These are phyloP conservation scores for Lepidocyrtoides sp. DNA, from an alignment of 2,888 invertebrate species.

Conservation along the genomic window DNA sequence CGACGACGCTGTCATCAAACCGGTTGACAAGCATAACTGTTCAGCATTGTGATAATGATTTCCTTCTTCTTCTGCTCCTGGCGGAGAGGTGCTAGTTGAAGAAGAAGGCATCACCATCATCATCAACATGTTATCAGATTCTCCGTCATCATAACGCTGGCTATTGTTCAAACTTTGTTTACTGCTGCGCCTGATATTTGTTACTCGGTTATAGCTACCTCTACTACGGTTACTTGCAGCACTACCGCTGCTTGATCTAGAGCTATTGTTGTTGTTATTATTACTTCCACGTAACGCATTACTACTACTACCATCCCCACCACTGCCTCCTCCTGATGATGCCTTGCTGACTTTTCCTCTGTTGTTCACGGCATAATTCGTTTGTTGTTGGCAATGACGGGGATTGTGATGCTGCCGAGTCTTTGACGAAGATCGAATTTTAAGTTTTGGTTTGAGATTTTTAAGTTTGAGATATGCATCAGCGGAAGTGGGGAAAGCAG, in stretches of 20 bases:
- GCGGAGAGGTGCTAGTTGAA: neutral
- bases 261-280: constrained; percentile 64
- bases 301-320: neutral
- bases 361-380: constrained; percentile 1
- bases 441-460: constrained; percentile 66
- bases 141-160: constrained; percentile 47
- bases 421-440: constrained; percentile 57
- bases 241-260: constrained; percentile 66
- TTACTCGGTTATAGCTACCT: constrained; percentile 26
- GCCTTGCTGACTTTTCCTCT: constrained; percentile 24
- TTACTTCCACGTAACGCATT: constrained; percentile 51
- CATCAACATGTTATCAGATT: constrained; percentile 65
- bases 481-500: constrained; percentile 57
- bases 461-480: constrained; percentile 76
- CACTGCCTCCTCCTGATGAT: neutral
- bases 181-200: constrained; percentile 42
- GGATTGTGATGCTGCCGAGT: constrained; percentile 3
- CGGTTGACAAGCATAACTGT: constrained; percentile 29
- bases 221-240: constrained; percentile 54
- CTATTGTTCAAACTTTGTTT: constrained; percentile 59
- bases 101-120: constrained; percentile 65
- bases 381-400: constrained; percentile 45
- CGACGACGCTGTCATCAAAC: constrained; percentile 8
- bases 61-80: neutral
- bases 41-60: constrained; percentile 63